Evolutionary conservation across 1,140 invertebrate genomes (phyloP), one percentile per base, ranked within the genome.

Genomic region (Acromyrmex heyeri): DNA sequence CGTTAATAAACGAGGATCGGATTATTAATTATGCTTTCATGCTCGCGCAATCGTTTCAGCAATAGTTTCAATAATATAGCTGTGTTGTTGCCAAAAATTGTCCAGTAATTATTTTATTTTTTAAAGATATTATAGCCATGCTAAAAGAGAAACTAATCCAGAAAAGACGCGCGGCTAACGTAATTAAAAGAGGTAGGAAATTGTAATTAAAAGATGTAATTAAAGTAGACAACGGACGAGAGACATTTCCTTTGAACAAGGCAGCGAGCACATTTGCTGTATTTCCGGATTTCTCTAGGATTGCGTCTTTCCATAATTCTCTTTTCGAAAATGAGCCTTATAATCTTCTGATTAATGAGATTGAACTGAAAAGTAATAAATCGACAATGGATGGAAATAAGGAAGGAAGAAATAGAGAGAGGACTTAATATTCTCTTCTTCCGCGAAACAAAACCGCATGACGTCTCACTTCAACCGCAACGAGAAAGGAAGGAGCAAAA

Each of bases 151-250:
- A n/a, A 61, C 57, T 73, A 61, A 75, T 48, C 65, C 30, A 48
- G 69, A 18, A 83, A 83, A 48, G 79, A 75, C 79, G 3, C 69
- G 6, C 55, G 48, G 30, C 57, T 57, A 65, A 55, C 38, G 55
- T 86, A 83, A 88, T 90, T 90, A 86, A 88, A 86, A 78, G 61
- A 72, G 59, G 67, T 50, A 57, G 55, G 53, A 67, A 73, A 67
- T 78, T 53, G 27, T 79, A 85, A 87, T 89, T 85, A 85, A 88
- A 75, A 48, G 57, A 85, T 72, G 30, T 88, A 89, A 88, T 86
- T 89, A 88, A 89, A 55, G 76, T 57, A 57, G 61, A 87, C 69
- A 81, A 64, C 75, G 55, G 50, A 50, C 38, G 34, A 48, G 12
- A 83, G 70, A 38, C 69, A 48, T 73, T 75, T 50, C 27, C 69